phyloP scores from a whole-genome alignment of 2,113 vertebrate genomes.

The Tiliqua scincoides region DNA sequence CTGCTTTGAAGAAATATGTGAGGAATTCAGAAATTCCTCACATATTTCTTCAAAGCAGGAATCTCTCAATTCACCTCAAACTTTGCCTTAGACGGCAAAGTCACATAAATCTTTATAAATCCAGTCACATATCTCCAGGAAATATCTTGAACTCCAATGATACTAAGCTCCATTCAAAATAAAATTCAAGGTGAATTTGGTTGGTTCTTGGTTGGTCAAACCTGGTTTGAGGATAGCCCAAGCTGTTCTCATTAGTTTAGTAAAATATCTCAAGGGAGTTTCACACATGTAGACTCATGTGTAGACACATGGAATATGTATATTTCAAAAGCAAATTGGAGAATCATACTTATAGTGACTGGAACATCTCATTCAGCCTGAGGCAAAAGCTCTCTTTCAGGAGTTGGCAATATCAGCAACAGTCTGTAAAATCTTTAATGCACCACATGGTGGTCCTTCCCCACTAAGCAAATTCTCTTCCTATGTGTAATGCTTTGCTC shows the following conservation, averaged over 20 bases:
- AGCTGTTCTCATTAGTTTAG: not conserved
- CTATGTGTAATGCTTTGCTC: not conserved
- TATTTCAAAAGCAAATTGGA: not conserved
- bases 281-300: too few relatives aligned
- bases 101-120: not conserved
- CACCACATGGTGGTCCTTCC: not conserved
- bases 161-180: not conserved
- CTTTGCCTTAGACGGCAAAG: not conserved
- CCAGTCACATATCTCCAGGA: not conserved
- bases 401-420: not conserved
- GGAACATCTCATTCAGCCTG: not conserved
- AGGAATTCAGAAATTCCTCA: not conserved
- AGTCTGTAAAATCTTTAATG: rapidly evolving
- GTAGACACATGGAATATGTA: too few relatives aligned
- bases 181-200: not conserved
- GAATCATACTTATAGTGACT: not conserved
- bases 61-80: too few relatives aligned
- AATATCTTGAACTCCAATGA: not conserved
- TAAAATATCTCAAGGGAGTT: not conserved
- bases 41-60: not conserved
- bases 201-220: not conserved
- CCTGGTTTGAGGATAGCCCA: not conserved
- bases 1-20: not conserved
- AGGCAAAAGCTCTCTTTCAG: not conserved
- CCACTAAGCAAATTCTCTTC: rapidly evolving